phyloP scores from a whole-genome alignment of 2,113 vertebrate genomes.

The Isichthys henryi region DNA sequence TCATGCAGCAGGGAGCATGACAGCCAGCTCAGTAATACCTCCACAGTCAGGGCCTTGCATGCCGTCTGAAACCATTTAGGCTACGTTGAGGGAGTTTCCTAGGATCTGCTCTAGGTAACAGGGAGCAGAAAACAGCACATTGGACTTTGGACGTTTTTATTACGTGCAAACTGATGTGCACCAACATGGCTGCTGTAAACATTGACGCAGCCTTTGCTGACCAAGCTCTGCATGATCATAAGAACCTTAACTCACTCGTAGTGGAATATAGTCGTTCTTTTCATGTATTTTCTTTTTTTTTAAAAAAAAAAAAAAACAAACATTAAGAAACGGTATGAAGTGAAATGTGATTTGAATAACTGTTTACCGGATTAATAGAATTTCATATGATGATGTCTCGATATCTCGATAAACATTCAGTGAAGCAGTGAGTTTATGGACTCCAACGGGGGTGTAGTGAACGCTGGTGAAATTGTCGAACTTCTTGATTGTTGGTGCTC shows the following conservation, averaged over 20 bases:
- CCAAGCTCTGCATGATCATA: slow-evolving; percentile 58
- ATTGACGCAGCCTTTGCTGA: not conserved
- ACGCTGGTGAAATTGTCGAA: slow-evolving; percentile 10
- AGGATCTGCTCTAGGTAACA: not conserved
- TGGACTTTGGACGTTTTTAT: not conserved
- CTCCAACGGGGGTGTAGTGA: not conserved
- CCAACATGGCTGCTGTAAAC: not conserved
- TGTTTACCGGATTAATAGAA: not conserved
- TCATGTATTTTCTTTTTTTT: slow-evolving; percentile 28
- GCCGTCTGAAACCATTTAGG: not conserved
- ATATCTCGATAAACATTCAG: not conserved
- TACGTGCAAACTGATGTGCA: too few relatives aligned
- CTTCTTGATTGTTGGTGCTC: slow-evolving; percentile 65
- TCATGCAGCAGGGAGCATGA: not conserved
- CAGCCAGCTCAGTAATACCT: not conserved
- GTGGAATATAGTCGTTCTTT: slow-evolving; percentile 66
- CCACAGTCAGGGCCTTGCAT: not conserved
- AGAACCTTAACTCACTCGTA: slow-evolving; percentile 65
- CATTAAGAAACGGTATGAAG: not conserved
- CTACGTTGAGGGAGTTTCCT: not conserved
- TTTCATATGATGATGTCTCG: slow-evolving; percentile 36
- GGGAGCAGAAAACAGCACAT: not conserved
- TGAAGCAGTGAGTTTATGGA: not conserved
- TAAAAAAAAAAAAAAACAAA: not conserved
- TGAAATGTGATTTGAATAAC: not conserved